Evolutionary conservation across 2,888 invertebrate species (phyloP).

Genomic region (Agelastica alni): DNA sequence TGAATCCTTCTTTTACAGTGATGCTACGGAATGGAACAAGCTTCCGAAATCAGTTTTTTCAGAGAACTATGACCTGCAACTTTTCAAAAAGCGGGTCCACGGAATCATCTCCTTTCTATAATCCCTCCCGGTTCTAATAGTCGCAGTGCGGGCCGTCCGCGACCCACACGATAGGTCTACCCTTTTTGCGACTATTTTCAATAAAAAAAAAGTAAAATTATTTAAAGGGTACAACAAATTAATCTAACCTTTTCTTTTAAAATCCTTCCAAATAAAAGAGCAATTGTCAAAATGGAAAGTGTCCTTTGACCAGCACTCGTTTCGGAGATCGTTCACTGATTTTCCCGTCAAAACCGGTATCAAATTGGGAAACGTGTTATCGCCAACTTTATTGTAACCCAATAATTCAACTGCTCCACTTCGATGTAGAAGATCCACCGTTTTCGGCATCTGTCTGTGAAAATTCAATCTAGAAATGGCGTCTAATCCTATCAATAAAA

Average conservation of each 20-base stretch:
- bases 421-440: slow-evolving; percentile 63
- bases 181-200: no score
- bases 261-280: slow-evolving; percentile 84
- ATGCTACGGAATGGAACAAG: no score
- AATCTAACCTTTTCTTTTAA: slow-evolving; percentile 67
- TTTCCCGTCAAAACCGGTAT: slow-evolving; percentile 79
- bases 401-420: slow-evolving; percentile 75
- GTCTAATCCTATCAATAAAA: slow-evolving; percentile 83
- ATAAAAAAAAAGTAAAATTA: no score
- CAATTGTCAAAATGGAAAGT: slow-evolving; percentile 74
- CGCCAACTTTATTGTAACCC: slow-evolving; percentile 92
- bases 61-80: no score
- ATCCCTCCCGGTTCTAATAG: no score
- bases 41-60: no score
- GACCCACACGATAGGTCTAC: no score
- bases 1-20: no score
- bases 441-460: slow-evolving; percentile 80
- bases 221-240: no score
- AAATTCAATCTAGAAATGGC: slow-evolving; percentile 85
- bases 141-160: no score
- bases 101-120: no score
- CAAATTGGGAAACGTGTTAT: slow-evolving; percentile 92
- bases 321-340: slow-evolving; percentile 66
- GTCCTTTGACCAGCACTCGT: slow-evolving; percentile 62
- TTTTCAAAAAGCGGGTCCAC: no score